Evolutionary conservation across 2,113 vertebrate genomes (phyloP), one percentile per base, ranked within the genome.

Genomic region (Pomatorhinus ruficollis): DNA sequence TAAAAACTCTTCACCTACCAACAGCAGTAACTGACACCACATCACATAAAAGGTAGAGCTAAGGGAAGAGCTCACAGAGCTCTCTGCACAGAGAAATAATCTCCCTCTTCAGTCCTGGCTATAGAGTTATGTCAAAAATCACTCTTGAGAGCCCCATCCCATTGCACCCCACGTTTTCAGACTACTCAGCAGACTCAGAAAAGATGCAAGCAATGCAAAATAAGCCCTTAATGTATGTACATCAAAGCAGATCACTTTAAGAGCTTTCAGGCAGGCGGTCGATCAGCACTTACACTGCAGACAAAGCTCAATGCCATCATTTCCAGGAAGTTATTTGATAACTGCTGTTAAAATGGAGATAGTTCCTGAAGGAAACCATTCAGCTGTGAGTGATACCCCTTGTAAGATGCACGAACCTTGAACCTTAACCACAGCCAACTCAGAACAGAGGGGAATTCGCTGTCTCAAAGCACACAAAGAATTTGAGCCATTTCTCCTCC

Each of bases 171-270:
- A 40, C 23, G 0, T 59, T 92, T 91, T 52, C 49, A 49, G 40
- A 15, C 69, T 53, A 40, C 57, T 96, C 84, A 91, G 57, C 66
- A 95, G 61, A 57, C 30, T 80, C 4, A 0, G 37, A 27, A 71
- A 87, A 96, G 53, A 86, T 63, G 54, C 78, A 93, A 85, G 39
- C 74, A 61, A 49, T 45, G 54, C 84, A 89, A 61, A 79, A 83
- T 22, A 37, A 91, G 53, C 40, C 50, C 66, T 76, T 82, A 87
- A 82, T 2, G 1, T 52, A 44, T 1, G 1, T 39, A 49, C 50
- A 90, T 61, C 81, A 68, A 68, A 91, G 57, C 35, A 87, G 87
- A 85, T 76, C 44, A 50, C 57, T 75, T 93, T 52, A 60, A 80
- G 84, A 82, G 76, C 83, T 95, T 56, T 76, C 65, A 68, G 60